phyloP scores from a whole-genome alignment of 2,888 invertebrate genomes.

The Platerodrilus igneus region DNA sequence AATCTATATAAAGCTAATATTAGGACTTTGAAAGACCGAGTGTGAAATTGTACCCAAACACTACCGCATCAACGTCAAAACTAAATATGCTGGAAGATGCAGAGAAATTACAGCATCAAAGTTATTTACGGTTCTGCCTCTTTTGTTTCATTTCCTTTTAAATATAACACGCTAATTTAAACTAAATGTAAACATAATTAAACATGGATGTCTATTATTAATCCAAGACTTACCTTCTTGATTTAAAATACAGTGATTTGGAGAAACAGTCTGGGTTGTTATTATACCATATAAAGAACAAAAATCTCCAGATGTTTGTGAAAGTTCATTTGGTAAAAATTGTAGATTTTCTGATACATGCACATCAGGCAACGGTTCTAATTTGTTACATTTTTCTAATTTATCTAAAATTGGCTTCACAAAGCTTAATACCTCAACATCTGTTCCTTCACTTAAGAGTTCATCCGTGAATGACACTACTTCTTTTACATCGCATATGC shows the following conservation, averaged over 20 bases:
- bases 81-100: too few species aligned
- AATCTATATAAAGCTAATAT: too few species aligned
- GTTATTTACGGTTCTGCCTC: too few species aligned
- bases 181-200: too few species aligned
- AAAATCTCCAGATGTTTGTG: constrained; percentile 43
- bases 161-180: too few species aligned
- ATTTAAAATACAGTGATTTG: constrained; percentile 55
- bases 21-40: too few species aligned
- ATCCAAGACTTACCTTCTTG: constrained; percentile 51
- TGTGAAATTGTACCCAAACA: too few species aligned
- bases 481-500: constrained; percentile 54
- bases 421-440: constrained; percentile 67
- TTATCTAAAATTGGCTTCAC: constrained; percentile 61
- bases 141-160: too few species aligned
- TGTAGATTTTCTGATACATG: constrained; percentile 50
- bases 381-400: constrained; percentile 58
- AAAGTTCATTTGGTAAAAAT: constrained; percentile 54
- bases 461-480: constrained; percentile 64
- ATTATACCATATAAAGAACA: constrained; percentile 55
- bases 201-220: too few species aligned
- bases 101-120: too few species aligned
- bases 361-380: constrained; percentile 46
- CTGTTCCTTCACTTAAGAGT: constrained; percentile 57
- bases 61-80: too few species aligned
- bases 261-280: constrained; percentile 61